Conservation (phyloP, 2,113 vertebrate genomes). For the Crotophaga sulcirostris region DNA sequence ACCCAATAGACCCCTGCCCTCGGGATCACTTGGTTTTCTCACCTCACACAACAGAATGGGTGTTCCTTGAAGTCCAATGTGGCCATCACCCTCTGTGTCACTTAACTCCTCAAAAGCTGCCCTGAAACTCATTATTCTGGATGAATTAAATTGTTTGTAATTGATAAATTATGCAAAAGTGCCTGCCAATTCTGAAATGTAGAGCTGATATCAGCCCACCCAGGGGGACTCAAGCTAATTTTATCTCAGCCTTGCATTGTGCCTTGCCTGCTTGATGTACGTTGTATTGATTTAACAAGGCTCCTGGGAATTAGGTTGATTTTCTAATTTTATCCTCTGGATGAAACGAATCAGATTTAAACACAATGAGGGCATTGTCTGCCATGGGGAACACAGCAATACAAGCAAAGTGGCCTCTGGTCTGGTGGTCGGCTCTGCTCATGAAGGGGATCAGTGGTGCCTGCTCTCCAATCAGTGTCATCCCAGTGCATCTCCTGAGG, state of each 20-base stretch:
- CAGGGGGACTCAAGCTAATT: constrained; percentile 63
- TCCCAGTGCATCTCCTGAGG: rapidly evolving
- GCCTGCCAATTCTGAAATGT: constrained; percentile 58
- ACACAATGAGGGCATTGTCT: background rate
- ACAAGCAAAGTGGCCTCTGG: rapidly evolving
- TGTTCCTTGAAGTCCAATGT: rapidly evolving
- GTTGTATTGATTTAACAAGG: constrained; percentile 74
- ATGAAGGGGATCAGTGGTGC: rapidly evolving
- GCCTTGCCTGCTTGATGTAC: constrained; percentile 59
- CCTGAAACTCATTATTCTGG: background rate
- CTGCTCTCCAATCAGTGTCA: rapidly evolving
- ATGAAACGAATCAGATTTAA: constrained; percentile 56
- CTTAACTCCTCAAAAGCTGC: background rate
- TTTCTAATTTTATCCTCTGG: constrained; percentile 72
- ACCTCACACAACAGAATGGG: rapidly evolving
- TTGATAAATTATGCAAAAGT: constrained; percentile 75
- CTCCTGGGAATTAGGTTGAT: constrained; percentile 63
- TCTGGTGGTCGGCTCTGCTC: rapidly evolving
- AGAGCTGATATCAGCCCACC: constrained; percentile 58
- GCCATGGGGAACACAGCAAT: background rate
- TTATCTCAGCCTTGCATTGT: constrained; percentile 64
- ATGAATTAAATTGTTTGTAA: constrained; percentile 65
- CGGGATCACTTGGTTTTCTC: rapidly evolving
- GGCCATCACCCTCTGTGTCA: background rate
- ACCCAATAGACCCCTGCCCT: rapidly evolving